Evolutionary conservation across 2,113 vertebrate species (phyloP), one percentile per base, ranked within the genome.

Genomic region (Narcine bancroftii): DNA sequence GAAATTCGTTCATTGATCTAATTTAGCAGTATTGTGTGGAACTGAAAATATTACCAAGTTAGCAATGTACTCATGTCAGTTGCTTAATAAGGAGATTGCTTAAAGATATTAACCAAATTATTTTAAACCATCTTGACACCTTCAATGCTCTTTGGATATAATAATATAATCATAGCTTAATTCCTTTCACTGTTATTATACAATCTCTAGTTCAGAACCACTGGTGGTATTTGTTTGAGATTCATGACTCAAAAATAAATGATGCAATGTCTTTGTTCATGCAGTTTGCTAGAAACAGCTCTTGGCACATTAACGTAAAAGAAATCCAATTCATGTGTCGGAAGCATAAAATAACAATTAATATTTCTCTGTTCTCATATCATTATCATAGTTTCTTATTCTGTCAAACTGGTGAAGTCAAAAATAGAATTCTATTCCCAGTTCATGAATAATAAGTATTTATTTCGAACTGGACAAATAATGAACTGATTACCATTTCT

Each of bases 401-500:
- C 65, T 93, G 93, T 94, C 92, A 93, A 89, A 13, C 42, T 92
- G 53, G 93, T 93, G 93, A 93, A 89, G 93, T 94, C 93, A 93
- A 94, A 94, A 0, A 0, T 65, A 93, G 93, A 92, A 89, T 92
- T 92, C 92, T 89, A 93, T 93, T 95, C 93, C 92, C 92, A 94
- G 53, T 91, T 92, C 93, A 95, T 94, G 65, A 95, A 95, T 94
- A 94, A 94, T 94, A 93, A 93, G 89, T 45, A 89, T 89, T 75
- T 87, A 17, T 75, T 92, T 92, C 45, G 39, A 93, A 93, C 29
- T 71, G 53, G 39, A 63, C 77, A 85, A 92, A 93, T 87, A 92
- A 85, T 63, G 50, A 89, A 53, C 92, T 93, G 92, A 92, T 92
- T 92, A 75, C 36, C 36, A 92, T 89, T 92, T 89, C 83, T 73